A percentile compares a stretch with the other conserved stretches of the same genome.
These are phyloP conservation scores for Haliclona indistincta DNA, from an alignment of 37 sponge, comb jelly and placozoan genomes.

Conservation along the genomic window DNA sequence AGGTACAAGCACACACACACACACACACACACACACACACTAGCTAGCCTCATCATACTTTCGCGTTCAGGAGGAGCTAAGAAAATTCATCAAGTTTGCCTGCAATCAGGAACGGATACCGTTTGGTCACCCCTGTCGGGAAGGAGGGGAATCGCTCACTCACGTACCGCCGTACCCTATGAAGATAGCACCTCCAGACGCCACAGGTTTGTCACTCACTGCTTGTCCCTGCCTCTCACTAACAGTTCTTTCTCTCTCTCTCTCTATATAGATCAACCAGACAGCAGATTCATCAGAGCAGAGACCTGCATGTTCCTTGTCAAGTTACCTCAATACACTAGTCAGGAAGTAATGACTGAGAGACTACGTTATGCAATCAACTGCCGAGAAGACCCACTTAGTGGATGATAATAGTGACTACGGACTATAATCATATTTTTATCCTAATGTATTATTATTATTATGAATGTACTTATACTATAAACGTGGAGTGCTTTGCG, in stretches of 20 bases:
- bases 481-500: background rate
- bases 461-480: background rate
- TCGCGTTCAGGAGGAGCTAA: slow-evolving; percentile 78
- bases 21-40: background rate
- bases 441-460: background rate
- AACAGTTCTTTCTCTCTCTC: background rate
- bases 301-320: slow-evolving; percentile 98
- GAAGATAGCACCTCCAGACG: slow-evolving; percentile 96
- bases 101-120: slow-evolving; percentile 99
- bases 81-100: slow-evolving; percentile 97
- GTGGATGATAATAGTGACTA: slow-evolving; percentile 75
- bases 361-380: slow-evolving; percentile 89
- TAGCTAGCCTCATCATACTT: background rate
- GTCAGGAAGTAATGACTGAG: slow-evolving; percentile 83
- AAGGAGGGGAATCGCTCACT: slow-evolving; percentile 49
- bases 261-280: slow-evolving; percentile 63
- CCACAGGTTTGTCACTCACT: slow-evolving; percentile 44
- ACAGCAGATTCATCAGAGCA: slow-evolving; percentile 88
- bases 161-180: slow-evolving; percentile 98
- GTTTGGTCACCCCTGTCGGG: slow-evolving; percentile 81
- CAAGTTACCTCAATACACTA: slow-evolving; percentile 93
- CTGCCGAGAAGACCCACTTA: slow-evolving; percentile 93
- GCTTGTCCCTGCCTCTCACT: background rate
- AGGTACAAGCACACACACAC: slow-evolving; percentile 34
- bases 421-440: too few species aligned